Conservation (phyloP, 1,140 invertebrate species). For the Drosophila melanogaster region DNA sequence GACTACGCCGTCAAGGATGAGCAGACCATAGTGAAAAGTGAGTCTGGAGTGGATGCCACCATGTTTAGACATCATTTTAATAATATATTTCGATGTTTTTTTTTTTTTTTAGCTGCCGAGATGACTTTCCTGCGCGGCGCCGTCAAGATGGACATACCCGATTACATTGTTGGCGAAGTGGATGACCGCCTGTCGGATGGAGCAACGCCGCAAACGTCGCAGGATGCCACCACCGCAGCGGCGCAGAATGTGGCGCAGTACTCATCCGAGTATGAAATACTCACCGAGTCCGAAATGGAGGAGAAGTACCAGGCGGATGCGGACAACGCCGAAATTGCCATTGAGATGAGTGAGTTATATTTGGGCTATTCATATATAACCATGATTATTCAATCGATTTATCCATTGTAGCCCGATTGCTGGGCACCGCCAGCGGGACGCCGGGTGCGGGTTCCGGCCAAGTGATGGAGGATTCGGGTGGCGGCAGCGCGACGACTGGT, state of each 20-base stretch:
- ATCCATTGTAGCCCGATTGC: constrained; percentile 54
- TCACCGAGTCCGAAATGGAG: constrained; percentile 83
- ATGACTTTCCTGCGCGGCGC: constrained; percentile 79
- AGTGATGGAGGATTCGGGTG: constrained; percentile 60
- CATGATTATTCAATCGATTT: neutral
- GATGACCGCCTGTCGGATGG: constrained; percentile 77
- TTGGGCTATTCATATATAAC: too few species aligned
- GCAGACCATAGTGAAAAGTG: constrained; percentile 80
- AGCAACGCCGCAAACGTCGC: constrained; percentile 75
- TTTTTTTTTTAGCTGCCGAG: constrained; percentile 74
- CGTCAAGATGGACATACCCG: constrained; percentile 83
- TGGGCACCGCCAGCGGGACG: constrained; percentile 54
- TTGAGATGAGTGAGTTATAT: constrained; percentile 76
- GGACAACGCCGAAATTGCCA: constrained; percentile 78
- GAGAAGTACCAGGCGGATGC: constrained; percentile 78
- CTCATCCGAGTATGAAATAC: constrained; percentile 83
- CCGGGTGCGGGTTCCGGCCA: constrained; percentile 51
- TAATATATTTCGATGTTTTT: neutral
- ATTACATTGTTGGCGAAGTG: constrained; percentile 81
- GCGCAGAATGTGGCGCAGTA: constrained; percentile 77
- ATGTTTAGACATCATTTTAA: neutral
- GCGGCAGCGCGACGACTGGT: constrained; percentile 17
- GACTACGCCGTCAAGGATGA: constrained; percentile 82
- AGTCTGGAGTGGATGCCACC: neutral
- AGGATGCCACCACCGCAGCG: constrained; percentile 68